phyloP scores from a whole-genome alignment of 2,113 vertebrate species.

The Eurystomus gularis region DNA sequence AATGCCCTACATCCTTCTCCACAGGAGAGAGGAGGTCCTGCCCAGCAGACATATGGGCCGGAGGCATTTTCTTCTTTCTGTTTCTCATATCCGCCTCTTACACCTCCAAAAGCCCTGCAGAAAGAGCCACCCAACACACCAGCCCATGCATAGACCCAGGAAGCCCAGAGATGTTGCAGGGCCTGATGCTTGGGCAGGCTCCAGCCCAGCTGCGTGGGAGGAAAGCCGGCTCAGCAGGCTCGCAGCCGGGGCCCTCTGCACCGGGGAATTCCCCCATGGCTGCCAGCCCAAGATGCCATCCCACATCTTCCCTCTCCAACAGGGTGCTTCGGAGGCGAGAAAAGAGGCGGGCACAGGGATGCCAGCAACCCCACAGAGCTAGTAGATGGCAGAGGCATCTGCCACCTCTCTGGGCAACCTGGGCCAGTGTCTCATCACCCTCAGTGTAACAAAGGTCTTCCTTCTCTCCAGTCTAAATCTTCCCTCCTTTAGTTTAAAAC shows the following conservation, averaged over 20 bases:
- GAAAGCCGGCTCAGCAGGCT: conserved; percentile 1
- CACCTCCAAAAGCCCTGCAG: not conserved
- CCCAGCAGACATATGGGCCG: not conserved
- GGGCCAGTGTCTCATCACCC: not conserved
- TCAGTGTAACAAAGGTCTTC: not conserved
- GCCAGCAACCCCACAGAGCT: not conserved
- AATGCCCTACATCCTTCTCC: not conserved
- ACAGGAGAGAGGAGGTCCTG: not conserved
- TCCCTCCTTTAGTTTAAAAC: not conserved
- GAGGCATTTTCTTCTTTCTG: not conserved
- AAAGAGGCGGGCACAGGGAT: no score
- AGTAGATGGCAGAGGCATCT: not conserved
- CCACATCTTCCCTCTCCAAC: not conserved
- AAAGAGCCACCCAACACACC: not conserved
- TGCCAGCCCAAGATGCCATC: not conserved
- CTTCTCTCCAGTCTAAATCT: not conserved
- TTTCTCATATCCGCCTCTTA: not conserved
- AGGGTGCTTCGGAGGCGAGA: fast-evolving
- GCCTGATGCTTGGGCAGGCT: not conserved
- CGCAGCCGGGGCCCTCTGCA: not conserved
- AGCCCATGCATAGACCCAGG: not conserved
- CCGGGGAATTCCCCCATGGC: not conserved
- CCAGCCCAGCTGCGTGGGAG: not conserved
- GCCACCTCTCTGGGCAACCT: not conserved
- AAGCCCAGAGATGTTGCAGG: not conserved